Evolutionary conservation across 2,888 invertebrate genomes (phyloP).

Genomic region (Volucella zonaria): DNA sequence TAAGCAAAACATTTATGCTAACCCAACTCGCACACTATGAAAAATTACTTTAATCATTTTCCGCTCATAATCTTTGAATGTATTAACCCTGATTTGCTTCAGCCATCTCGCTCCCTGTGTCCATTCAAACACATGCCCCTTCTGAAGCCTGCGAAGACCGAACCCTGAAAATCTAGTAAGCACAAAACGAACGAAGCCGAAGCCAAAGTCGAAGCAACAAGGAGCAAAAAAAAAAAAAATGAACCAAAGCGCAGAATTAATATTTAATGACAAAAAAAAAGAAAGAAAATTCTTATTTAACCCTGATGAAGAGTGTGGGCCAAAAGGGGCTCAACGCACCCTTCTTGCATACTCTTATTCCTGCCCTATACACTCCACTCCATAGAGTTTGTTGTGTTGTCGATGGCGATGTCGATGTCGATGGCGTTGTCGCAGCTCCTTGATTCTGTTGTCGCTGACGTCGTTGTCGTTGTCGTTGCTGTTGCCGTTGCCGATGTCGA

Average conservation of each 20-base stretch:
- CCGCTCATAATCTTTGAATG: slow-evolving; percentile 55
- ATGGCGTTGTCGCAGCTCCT: slow-evolving; percentile 46
- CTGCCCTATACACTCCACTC: slow-evolving; percentile 1
- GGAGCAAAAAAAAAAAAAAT: slow-evolving; percentile 4
- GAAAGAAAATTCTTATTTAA: slow-evolving; percentile 61
- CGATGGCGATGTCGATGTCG: slow-evolving; percentile 2
- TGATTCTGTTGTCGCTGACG: slow-evolving; percentile 17
- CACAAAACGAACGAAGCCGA: slow-evolving; percentile 19
- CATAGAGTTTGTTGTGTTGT: too few relatives aligned
- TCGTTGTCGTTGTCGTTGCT: slow-evolving; percentile 37
- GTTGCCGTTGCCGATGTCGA: slow-evolving; percentile 31
- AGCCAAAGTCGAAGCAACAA: slow-evolving; percentile 17
- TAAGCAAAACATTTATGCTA: slow-evolving; percentile 5
- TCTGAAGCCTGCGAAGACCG: not conserved
- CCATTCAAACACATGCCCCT: slow-evolving; percentile 19
- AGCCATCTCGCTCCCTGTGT: not conserved
- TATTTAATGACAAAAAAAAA: slow-evolving; percentile 72
- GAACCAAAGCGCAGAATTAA: slow-evolving; percentile 61
- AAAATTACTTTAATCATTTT: slow-evolving; percentile 53
- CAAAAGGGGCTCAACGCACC: slow-evolving; percentile 45
- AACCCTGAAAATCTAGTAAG: not conserved
- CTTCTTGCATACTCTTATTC: slow-evolving; percentile 27
- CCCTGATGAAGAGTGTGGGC: slow-evolving; percentile 40
- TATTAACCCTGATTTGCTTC: slow-evolving; percentile 60
- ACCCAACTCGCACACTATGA: slow-evolving; percentile 43